Conservation (phyloP, 2,113 vertebrate species). For the Toxotes chatareus region DNA sequence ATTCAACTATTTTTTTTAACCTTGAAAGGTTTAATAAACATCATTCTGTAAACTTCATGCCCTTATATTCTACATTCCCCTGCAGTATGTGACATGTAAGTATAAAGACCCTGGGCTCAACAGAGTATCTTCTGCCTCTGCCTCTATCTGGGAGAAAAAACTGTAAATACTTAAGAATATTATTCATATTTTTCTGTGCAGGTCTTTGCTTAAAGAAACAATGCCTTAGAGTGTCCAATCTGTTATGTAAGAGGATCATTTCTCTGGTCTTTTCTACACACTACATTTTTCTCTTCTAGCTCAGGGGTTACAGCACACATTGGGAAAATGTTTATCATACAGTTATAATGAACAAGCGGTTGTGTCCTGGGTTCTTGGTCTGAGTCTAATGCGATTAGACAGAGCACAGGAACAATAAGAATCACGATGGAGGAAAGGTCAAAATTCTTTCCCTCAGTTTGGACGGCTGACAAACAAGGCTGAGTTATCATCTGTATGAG, state of each 20-base stretch:
- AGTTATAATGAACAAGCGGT: conserved; percentile 24
- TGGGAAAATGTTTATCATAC: background rate
- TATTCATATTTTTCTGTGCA: background rate
- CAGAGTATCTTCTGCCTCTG: background rate
- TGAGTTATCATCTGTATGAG: background rate
- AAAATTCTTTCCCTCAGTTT: background rate
- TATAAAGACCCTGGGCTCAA: background rate
- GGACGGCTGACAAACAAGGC: background rate
- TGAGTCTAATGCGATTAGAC: conserved; percentile 33
- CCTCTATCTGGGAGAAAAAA: background rate
- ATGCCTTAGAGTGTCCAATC: background rate
- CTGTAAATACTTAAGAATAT: background rate
- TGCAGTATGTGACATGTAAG: too few species aligned
- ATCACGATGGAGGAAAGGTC: conserved; percentile 14
- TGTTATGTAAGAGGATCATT: too few species aligned
- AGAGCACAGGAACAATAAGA: background rate
- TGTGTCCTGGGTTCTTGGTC: background rate
- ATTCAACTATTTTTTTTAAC: too few species aligned
- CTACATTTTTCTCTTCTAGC: background rate
- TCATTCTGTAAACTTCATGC: background rate
- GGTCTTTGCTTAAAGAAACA: background rate
- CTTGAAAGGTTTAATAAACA: background rate
- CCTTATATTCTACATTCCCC: too few species aligned
- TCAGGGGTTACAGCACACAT: accelerated
- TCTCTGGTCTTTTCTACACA: background rate